phyloP scores from a whole-genome alignment of 1,140 invertebrate species.

The Orius insidiosus region DNA sequence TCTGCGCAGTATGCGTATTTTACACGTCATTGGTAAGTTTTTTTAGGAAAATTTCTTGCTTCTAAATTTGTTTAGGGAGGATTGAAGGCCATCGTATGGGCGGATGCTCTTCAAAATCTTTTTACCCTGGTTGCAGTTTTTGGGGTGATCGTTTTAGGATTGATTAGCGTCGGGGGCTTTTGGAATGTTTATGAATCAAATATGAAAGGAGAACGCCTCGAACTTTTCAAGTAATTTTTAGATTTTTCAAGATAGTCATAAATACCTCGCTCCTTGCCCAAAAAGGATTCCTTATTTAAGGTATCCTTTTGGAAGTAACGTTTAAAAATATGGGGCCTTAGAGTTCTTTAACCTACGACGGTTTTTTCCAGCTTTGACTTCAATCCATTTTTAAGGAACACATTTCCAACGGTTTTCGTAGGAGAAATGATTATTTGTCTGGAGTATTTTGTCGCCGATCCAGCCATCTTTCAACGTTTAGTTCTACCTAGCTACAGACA shows the following conservation, averaged over 20 bases:
- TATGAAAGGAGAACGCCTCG: slow-evolving; percentile 34
- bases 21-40: slow-evolving; percentile 22
- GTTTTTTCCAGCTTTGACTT: slow-evolving; percentile 38
- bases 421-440: slow-evolving; percentile 67
- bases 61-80: slow-evolving; percentile 32
- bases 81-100: slow-evolving; percentile 66
- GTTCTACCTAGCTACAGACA: slow-evolving; percentile 47
- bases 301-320: no score
- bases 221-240: slow-evolving; percentile 45
- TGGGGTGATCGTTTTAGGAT: slow-evolving; percentile 3
- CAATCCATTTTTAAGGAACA: slow-evolving; percentile 55
- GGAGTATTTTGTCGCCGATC: slow-evolving; percentile 68
- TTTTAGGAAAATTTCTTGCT: background rate
- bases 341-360: slow-evolving; percentile 1
- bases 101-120: slow-evolving; percentile 65
- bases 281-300: no score
- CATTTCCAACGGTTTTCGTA: slow-evolving; percentile 59
- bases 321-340: slow-evolving; percentile 29
- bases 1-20: slow-evolving; percentile 22
- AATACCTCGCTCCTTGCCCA: no score
- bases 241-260: no score
- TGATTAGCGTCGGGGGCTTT: slow-evolving; percentile 41
- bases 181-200: slow-evolving; percentile 34
- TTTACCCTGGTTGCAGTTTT: slow-evolving; percentile 42
- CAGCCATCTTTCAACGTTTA: slow-evolving; percentile 74